A percentile compares a stretch with the other conserved stretches of the same genome.
These are phyloP conservation scores for Sialis fuliginosa DNA, from an alignment of 2,888 invertebrate genomes.

Conservation along the genomic window DNA sequence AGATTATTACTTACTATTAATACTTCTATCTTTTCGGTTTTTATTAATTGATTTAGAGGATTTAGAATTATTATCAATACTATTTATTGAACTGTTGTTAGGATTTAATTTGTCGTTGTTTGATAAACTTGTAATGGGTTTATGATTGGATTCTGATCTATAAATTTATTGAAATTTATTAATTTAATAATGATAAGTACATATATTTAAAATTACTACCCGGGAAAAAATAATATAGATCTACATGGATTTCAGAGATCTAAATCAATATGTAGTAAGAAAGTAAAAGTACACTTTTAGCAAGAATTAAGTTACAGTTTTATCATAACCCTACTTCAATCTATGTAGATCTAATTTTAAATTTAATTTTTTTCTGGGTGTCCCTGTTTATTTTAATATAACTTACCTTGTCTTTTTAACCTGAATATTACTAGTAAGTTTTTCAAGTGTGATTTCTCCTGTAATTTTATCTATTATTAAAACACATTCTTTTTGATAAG, in stretches of 20 bases:
- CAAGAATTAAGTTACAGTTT: too few relatives aligned
- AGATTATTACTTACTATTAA: background rate
- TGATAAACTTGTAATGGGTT: background rate
- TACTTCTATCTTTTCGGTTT: background rate
- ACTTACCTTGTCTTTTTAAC: conserved; percentile 76
- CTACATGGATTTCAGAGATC: too few relatives aligned
- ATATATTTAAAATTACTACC: too few relatives aligned
- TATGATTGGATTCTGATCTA: background rate
- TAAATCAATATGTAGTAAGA: too few relatives aligned
- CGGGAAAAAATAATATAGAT: too few relatives aligned
- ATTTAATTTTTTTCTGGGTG: background rate
- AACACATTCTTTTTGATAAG: conserved; percentile 87
- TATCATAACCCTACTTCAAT: too few relatives aligned
- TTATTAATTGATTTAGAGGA: background rate
- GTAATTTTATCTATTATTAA: conserved; percentile 83
- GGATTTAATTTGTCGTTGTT: background rate
- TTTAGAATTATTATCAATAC: background rate
- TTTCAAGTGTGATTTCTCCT: conserved; percentile 85
- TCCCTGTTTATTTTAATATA: conserved; percentile 7
- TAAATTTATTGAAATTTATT: background rate
- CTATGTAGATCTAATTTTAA: background rate
- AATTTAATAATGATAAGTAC: background rate
- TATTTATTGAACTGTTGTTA: background rate
- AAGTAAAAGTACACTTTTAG: too few relatives aligned
- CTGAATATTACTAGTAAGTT: conserved; percentile 78